Base-by-base conservation (phyloP, 2,888 invertebrate genomes). In the Cylloceria caligata region DNA sequence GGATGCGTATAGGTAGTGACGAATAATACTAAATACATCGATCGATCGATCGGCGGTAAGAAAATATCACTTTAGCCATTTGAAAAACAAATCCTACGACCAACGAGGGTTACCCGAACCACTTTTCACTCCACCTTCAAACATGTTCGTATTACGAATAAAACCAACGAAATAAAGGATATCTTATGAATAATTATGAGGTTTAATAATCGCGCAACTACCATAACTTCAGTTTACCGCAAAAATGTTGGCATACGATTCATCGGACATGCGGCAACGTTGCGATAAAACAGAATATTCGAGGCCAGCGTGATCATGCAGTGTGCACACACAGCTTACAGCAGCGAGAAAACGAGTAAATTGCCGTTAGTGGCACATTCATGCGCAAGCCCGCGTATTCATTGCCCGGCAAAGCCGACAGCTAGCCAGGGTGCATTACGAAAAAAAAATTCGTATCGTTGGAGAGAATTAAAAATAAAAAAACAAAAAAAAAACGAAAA, bases 391-490 rank as follows among this genome's bases (percentile, higher is more conserved):
- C 24, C 52, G 49, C 49, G 36, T 64, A 49, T 34, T 45, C 42
- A 57, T 67, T 67, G 16, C 27, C 16, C 11, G 21, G 16, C 45
- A 45, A 57, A 67, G 60, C 47, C 57, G 47, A 65, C 16, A 57
- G 57, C 42, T 36, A 65, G 9, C 42, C 9, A 39, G 39, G 5
- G 49, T 19, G 64, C n/a, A 27, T 55, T 57, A 45, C 3, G 30
- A 21, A 21, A 24, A 60, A 64, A 76, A 69, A 71, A 68, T 49
- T 69, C 68, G 52, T 49, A n/a, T 47, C 36, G 24, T 47, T 11
- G 60, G 60, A 57, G 65, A 21, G 42, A 57, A 75, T 69, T 19
- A 49, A 60, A 55, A 57, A 45, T 47, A 65, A 72, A 21, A 42
- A 19, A 24, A 49, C 19, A 57, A 47, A 65, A 42, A 27, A 19